phyloP scores from a whole-genome alignment of 2,888 invertebrate genomes.

The Scaptomyza flava region DNA sequence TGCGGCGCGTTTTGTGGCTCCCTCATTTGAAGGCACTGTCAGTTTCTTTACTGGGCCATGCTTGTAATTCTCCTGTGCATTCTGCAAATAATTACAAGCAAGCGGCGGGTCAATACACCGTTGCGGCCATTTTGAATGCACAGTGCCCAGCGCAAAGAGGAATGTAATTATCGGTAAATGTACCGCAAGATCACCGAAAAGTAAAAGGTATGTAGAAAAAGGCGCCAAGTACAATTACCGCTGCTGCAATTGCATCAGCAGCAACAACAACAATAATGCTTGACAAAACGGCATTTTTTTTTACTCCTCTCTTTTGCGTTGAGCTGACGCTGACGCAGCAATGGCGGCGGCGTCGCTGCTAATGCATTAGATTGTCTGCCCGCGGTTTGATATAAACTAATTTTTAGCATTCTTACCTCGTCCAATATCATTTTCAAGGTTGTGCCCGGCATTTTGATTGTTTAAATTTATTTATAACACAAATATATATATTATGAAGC shows the following conservation, averaged over 20 bases:
- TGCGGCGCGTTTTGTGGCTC: slow-evolving; percentile 83
- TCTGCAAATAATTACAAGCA: slow-evolving; percentile 59
- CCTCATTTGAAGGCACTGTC: slow-evolving; percentile 70
- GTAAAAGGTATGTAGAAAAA: slow-evolving; percentile 19
- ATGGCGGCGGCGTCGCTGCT: slow-evolving; percentile 44
- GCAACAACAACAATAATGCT: slow-evolving; percentile 23
- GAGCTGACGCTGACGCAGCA: slow-evolving; percentile 27
- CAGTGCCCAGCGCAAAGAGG: not conserved
- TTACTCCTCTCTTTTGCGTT: slow-evolving; percentile 32
- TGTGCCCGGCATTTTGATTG: slow-evolving; percentile 70
- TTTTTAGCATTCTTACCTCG: slow-evolving; percentile 65
- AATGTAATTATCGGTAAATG: slow-evolving; percentile 53
- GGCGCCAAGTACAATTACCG: slow-evolving; percentile 47
- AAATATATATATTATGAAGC: slow-evolving; percentile 23
- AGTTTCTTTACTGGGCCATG: slow-evolving; percentile 79
- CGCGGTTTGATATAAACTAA: slow-evolving; percentile 1
- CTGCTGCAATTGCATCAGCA: slow-evolving; percentile 30
- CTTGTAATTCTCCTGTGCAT: slow-evolving; percentile 76
- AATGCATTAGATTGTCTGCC: slow-evolving; percentile 11
- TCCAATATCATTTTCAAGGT: slow-evolving; percentile 64
- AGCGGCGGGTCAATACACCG: not conserved
- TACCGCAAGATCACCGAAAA: slow-evolving; percentile 28
- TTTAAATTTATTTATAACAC: slow-evolving; percentile 20
- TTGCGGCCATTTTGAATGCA: slow-evolving; percentile 60
- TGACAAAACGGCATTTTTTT: slow-evolving; percentile 51